These are phyloP conservation scores for Aromia moschata DNA, from an alignment of 2,888 invertebrate genomes.

Conservation along the genomic window DNA sequence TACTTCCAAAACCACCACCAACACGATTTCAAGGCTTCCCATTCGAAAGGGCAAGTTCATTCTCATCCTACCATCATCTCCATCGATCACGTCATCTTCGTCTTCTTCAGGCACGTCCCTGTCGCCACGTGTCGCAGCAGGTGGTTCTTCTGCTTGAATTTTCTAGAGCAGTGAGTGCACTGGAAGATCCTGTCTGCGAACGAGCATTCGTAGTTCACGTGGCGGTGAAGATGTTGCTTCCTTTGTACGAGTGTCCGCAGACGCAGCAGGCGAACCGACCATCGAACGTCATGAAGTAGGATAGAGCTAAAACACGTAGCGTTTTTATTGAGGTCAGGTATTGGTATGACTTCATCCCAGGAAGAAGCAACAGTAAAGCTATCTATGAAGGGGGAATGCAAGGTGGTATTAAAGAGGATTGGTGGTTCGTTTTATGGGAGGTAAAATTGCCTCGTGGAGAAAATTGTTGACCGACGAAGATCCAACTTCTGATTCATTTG, in stretches of 20 bases:
- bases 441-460: too few species aligned
- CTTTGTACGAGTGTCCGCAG: conserved; percentile 5
- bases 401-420: too few species aligned
- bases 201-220: neutral
- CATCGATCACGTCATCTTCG: neutral
- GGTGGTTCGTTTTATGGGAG: too few species aligned
- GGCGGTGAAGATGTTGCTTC: neutral
- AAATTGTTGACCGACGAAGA: too few species aligned
- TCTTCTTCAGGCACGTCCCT: neutral
- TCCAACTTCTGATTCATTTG: too few species aligned
- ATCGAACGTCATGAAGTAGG: neutral
- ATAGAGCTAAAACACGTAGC: conserved; percentile 39
- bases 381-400: too few species aligned
- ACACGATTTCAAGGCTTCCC: too few species aligned
- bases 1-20: too few species aligned
- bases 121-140: neutral
- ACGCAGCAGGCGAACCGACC: neutral
- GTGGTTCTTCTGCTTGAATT: conserved; percentile 71
- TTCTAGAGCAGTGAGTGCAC: conserved; percentile 77
- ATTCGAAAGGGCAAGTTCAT: too few species aligned
- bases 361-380: too few species aligned
- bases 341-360: too few species aligned
- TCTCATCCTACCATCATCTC: too few species aligned
- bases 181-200: neutral
- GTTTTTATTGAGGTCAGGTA: conserved; percentile 9